Evolutionary conservation across 2,888 invertebrate genomes (phyloP), one percentile per base, ranked within the genome.

Genomic region (Acrobasis consociella): DNA sequence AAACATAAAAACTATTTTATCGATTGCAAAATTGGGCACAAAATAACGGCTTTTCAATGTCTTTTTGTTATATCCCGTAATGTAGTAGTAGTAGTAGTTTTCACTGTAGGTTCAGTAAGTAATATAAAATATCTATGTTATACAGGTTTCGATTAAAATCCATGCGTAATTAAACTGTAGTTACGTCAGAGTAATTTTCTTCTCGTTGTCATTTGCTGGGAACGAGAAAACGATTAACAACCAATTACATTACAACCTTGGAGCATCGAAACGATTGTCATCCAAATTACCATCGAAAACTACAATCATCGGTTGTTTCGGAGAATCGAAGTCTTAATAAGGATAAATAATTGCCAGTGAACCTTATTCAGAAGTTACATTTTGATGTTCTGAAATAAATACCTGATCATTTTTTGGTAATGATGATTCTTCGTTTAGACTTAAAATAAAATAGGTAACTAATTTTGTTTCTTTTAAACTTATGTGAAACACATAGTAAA

Each of bases 221-320:
- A 50, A 50, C 49, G 15, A 37, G 58, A 49, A 58, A 59, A 38
- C 37, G 53, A 53, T 53, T 53, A 39, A 60, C 50, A 60, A 58
- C 9, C 31, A 58, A 60, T 60, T 60, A 31, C 49, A 49, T 52
- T 10, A 55, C 38, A 50, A 38, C 59, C 59, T 60, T 50, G 50
- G 22, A 39, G 46, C 46, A 46, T 46, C 11, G 37, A 51, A 59
- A 38, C 37, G 16, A 59, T 59, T 59, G 59, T 50, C 37, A 16
- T 37, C 13, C 42, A 58, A 58, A 46, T 58, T 46, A 13, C 42
- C 46, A 58, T 22, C n/a, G 46, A 58, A 58, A 42, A 17, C 42
- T 16, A 13, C 42, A 22, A 58, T 13, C 9, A 51, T 49, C 10
- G 13, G 10, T 52, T 31, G 22, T 31, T 58, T 49, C 39, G 22